Evolutionary conservation across 2,888 invertebrate species (phyloP).

Genomic region (Yponomeuta cagnagella): DNA sequence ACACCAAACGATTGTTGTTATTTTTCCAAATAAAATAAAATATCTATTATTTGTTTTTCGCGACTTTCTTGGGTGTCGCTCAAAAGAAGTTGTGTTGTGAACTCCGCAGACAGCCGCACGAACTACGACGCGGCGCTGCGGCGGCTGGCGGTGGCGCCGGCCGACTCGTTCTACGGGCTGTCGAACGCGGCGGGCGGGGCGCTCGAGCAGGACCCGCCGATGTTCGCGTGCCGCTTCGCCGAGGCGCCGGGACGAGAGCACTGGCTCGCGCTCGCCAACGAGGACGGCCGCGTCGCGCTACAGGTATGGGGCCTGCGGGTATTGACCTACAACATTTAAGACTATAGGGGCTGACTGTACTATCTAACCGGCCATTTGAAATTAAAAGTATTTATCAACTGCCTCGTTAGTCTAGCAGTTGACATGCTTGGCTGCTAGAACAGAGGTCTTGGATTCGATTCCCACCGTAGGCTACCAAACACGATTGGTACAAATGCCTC

Average conservation of each 20-base stretch:
- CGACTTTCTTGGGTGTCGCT: too few species aligned
- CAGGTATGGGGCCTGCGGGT: constrained; percentile 52
- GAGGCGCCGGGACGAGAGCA: constrained; percentile 80
- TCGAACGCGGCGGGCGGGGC: constrained; percentile 59
- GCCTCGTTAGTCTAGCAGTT: too few species aligned
- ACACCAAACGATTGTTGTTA: too few species aligned
- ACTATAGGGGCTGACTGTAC: neutral
- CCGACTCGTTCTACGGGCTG: constrained; percentile 81
- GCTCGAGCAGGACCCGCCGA: constrained; percentile 80
- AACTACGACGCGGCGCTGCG: constrained; percentile 79
- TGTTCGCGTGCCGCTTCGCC: constrained; percentile 88
- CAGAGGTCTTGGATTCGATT: too few species aligned
- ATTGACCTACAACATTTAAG: too few species aligned
- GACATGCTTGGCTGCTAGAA: too few species aligned
- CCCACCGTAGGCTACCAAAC: too few species aligned
- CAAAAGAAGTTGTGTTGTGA: too few species aligned
- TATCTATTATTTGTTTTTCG: too few species aligned
- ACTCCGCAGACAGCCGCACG: constrained; percentile 68
- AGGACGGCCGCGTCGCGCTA: constrained; percentile 85
- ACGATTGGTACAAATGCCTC: too few species aligned
- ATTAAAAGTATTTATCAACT: too few species aligned
- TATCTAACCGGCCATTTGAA: neutral
- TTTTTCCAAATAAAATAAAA: too few species aligned
- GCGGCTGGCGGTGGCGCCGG: constrained; percentile 77
- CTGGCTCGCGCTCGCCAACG: constrained; percentile 88